These are phyloP conservation scores for Zeugodacus cucurbitae DNA, from an alignment of 1,140 invertebrate species.

Conservation along the genomic window DNA sequence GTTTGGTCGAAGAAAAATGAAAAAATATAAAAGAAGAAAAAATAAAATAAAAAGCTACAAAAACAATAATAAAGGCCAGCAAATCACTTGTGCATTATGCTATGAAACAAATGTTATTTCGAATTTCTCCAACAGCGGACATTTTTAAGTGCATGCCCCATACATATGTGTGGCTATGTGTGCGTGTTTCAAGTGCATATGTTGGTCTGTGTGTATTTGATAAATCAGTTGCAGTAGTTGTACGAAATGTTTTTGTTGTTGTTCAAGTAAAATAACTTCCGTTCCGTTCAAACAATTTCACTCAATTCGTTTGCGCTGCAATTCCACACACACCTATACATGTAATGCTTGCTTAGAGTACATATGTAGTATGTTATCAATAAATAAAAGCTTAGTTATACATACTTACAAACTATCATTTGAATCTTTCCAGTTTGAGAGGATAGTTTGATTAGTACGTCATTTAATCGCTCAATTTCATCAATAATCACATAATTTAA, in stretches of 20 bases:
- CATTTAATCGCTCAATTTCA: too few species aligned
- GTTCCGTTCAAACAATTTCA: conserved; percentile 24
- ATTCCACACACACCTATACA: neutral
- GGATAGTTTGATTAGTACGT: too few species aligned
- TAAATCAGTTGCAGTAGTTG: conserved; percentile 10
- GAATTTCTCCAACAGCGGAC: neutral
- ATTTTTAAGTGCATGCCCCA: neutral
- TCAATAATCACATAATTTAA: too few species aligned
- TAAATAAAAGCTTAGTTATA: too few species aligned
- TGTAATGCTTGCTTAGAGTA: too few species aligned
- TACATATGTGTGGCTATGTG: neutral
- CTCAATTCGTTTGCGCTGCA: neutral
- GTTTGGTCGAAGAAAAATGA: too few species aligned
- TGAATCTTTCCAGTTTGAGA: too few species aligned
- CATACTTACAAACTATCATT: too few species aligned
- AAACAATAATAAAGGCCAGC: too few species aligned
- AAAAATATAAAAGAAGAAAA: neutral
- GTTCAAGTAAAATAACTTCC: conserved; percentile 9
- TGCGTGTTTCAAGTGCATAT: neutral
- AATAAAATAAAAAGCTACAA: neutral
- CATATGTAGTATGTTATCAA: too few species aligned
- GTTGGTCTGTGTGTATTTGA: neutral
- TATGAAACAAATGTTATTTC: conserved; percentile 21
- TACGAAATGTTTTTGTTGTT: neutral
- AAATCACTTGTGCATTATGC: conserved; percentile 9